These are phyloP conservation scores for Macrotus californicus DNA, from an alignment of 2,113 vertebrate species.

Conservation along the genomic window DNA sequence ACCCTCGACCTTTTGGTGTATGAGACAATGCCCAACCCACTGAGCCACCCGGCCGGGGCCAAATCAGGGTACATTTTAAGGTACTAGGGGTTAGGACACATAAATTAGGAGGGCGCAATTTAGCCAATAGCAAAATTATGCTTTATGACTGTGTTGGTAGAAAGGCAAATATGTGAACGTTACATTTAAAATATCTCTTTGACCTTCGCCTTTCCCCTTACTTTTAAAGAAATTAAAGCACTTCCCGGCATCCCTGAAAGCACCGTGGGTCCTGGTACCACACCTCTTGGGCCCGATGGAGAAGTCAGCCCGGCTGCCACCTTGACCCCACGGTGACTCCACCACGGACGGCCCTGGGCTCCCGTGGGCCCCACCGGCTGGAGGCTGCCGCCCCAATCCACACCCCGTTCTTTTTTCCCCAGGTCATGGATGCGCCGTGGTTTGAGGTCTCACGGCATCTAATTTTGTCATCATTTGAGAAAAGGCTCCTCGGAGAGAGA, in stretches of 20 bases:
- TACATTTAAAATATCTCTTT: neutral
- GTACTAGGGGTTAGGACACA: neutral
- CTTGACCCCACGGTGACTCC: accelerated
- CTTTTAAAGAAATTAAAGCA: neutral
- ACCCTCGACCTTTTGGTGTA: no score
- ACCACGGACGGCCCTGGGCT: accelerated
- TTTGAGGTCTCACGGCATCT: neutral
- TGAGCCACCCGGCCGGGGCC: no score
- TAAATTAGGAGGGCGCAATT: neutral
- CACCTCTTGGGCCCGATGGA: neutral
- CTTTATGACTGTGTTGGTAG: neutral
- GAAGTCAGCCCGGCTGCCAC: no score
- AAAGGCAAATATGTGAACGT: neutral
- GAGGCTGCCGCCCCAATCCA: accelerated
- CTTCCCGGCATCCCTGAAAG: neutral
- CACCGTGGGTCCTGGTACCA: neutral
- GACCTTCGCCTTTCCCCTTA: neutral
- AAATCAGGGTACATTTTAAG: neutral
- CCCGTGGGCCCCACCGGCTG: accelerated
- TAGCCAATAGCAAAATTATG: neutral
- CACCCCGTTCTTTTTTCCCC: neutral
- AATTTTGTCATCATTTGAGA: neutral
- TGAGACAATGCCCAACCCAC: no score
- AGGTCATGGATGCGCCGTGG: neutral
- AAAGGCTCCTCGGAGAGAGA: neutral